Base-by-base conservation (phyloP, 2,888 invertebrate genomes). In the Hemithea aestivaria region DNA sequence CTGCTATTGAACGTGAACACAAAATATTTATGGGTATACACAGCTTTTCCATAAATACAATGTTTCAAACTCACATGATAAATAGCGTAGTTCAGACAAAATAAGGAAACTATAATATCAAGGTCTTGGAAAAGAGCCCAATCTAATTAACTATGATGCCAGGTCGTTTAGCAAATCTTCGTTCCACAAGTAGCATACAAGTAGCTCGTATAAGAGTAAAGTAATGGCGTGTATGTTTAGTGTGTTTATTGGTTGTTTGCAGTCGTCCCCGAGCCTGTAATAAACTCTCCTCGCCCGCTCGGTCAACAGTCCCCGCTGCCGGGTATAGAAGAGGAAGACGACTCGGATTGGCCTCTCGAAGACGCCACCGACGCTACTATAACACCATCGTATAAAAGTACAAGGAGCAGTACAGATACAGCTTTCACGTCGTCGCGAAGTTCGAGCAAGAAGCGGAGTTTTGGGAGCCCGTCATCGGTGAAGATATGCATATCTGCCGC, bases 291-390 rank as follows among this genome's bases (percentile, higher is more conserved):
- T 62, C 76, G 90, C 68, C 85, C 90, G 61, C 73, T 88, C 73
- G 81, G 91, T 67, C 90, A 93, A 83, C 90, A 92, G 55, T 92
- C 93, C 33, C 92, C 93, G 42, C 85, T 94, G 51, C 94, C 94
- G 56, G 94, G 94, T 61, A 94, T 94, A 52, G 93, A 93, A 69
- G 94, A 94, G 71, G 94, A 94, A 74, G 94, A 94, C 78, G 92
- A 93, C 69, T 90, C 90, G 40, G 90, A 90, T 64, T 85, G 84
- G 77, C 88, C 88, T 25, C 72, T 88, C 42, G 85, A 87, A 55
- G 83, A 88, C 75, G 79, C 87, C 23, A 84, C 87, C 6, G 88
- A 88, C 61, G 79, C 81, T 11, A 84, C 87, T 2, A 68, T 84
- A 35, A 83, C 87, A 34, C 87, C 87, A 20, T 88, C 85, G 10